Percentiles rank a stretch among this genome's conserved stretches.
Evolutionary conservation across 2,113 vertebrate genomes (phyloP).

Genomic region (Meleagris gallopavo): DNA sequence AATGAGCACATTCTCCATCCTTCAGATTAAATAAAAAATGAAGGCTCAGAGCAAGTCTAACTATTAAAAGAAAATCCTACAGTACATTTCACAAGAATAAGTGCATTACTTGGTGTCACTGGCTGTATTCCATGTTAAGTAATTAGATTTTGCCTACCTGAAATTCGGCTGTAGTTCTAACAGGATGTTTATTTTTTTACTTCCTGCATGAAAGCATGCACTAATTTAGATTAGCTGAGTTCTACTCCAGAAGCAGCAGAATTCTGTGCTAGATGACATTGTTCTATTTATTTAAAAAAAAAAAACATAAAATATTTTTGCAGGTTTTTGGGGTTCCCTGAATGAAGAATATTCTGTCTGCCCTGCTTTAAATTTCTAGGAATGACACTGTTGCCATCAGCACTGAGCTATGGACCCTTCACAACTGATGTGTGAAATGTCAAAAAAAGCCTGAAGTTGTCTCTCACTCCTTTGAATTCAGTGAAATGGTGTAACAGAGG

Average conservation of each 20-base stretch:
- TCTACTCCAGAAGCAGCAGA: not conserved
- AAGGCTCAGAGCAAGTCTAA: not conserved
- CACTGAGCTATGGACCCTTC: not conserved
- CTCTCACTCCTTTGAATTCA: not conserved
- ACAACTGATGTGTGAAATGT: not conserved
- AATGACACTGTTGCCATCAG: not conserved
- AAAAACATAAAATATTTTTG: not conserved
- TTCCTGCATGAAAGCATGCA: not conserved
- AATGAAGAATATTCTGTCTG: conserved; percentile 5
- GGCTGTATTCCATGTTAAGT: not conserved
- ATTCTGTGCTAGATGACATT: not conserved
- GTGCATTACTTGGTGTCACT: not conserved
- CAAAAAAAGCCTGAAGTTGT: not conserved
- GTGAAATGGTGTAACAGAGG: not conserved
- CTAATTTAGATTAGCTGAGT: conserved; percentile 28
- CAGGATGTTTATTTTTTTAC: conserved; percentile 24
- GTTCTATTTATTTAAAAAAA: not conserved
- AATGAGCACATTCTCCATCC: conserved; percentile 18
- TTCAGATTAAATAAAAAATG: conserved; percentile 40
- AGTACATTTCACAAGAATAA: not conserved
- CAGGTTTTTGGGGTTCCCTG: not conserved
- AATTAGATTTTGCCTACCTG: conserved; percentile 46
- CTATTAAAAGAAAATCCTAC: not conserved
- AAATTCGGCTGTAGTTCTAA: conserved; percentile 30
- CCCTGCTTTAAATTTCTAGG: not conserved